Evolutionary conservation across 2,888 invertebrate genomes (phyloP), one percentile per base, ranked within the genome.

Genomic region (Athalia cordata): DNA sequence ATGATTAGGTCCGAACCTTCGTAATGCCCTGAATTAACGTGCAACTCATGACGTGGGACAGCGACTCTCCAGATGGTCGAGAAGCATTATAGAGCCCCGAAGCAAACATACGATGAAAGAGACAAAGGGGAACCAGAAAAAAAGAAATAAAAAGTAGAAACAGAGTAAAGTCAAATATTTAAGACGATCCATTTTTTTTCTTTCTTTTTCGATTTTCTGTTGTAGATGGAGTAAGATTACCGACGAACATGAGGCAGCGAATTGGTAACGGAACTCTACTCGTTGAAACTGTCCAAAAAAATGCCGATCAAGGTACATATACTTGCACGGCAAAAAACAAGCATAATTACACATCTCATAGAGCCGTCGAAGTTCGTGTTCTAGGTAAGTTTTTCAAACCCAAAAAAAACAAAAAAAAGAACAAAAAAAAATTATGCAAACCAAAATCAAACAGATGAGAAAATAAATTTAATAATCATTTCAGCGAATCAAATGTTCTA

Each of bases 181-280:
- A 7, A 9, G 0, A 15, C 49, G 15, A 3, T 78, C 45, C 7
- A 4, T 43, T 47, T 55, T 61, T 50, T 9, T 2, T 55, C 47
- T 50, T 9, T 4, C 7, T 65, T 6, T n/a, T n/a, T 13, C n/a
- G 7, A 0, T 7, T n/a, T 11, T 55, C 6, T 29, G 77, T 61
- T 82, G 15, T 84, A 92, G 92, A 91, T 91, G 91, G 91, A 9
- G 89, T 89, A 57, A 87, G 86, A 79, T 89, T 93, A 74, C 93
- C 93, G 4, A 91, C 92, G 66, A 92, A 92, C 86, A 91, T 93
- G 86, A 89, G 92, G 65, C 93, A 93, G 84, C 88, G 91, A 78
- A 91, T 92, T 75, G 90, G 90, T 64, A 92, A 92, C 83, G 93
- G 93, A 47, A 91, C 91, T 13, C 87, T 93, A 64, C 89, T 90